A percentile compares a stretch with the other conserved stretches of the same genome.
Evolutionary conservation across 2,888 invertebrate genomes (phyloP).

Genomic region (Dyspetes luteomarginatus): DNA sequence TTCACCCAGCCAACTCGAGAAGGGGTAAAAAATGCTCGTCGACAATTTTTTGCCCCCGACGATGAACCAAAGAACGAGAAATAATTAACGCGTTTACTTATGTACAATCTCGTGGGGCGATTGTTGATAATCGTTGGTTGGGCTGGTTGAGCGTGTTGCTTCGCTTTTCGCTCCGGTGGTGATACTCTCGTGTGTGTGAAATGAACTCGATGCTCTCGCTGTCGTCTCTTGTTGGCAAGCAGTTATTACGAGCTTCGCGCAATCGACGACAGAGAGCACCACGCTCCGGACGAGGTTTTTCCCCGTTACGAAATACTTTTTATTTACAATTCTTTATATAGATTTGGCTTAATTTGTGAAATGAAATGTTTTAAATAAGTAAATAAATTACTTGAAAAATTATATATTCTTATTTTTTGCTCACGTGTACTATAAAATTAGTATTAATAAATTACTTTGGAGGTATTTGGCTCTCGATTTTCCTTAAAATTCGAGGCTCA

Average conservation of each 20-base stretch:
- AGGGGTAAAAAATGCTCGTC: not conserved
- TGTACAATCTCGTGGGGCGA: constrained; percentile 6
- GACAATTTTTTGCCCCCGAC: not conserved
- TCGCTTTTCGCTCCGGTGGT: not conserved
- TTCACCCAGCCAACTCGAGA: not conserved
- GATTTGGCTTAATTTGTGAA: not conserved
- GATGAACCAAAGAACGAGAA: not conserved
- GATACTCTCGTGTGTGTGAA: constrained; percentile 34
- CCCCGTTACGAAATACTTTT: constrained; percentile 1
- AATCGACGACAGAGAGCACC: constrained; percentile 44
- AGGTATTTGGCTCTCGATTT: too few species aligned
- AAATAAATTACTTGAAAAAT: not conserved
- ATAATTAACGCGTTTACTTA: constrained; percentile 5
- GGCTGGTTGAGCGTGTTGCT: constrained; percentile 1
- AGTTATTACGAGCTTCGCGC: constrained; percentile 10
- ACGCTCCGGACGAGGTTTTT: not conserved
- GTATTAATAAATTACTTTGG: too few species aligned
- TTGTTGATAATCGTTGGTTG: constrained; percentile 12
- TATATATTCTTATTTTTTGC: too few species aligned
- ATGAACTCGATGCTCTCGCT: constrained; percentile 21
- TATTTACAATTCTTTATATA: not conserved
- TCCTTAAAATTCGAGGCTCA: too few species aligned
- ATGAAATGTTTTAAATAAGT: not conserved
- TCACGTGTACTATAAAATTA: too few species aligned
- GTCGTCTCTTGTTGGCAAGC: constrained; percentile 3